These are phyloP conservation scores for rat (Rattus norvegicus) DNA, from an alignment of 2,113 vertebrate species.

Conservation along the genomic window DNA sequence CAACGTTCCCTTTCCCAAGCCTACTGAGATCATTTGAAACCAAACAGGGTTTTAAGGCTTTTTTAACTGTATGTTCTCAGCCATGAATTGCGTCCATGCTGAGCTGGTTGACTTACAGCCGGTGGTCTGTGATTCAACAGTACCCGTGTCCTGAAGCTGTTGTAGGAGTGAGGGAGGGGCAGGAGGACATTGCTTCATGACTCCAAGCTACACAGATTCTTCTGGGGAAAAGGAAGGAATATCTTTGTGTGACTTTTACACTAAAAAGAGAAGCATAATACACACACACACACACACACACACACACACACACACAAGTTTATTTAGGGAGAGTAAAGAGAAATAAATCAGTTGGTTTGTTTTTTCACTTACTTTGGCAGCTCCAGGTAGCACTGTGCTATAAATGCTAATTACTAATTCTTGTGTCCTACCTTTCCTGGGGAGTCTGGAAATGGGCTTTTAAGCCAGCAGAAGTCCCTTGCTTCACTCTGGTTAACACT, in stretches of 20 bases:
- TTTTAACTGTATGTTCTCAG: constrained; percentile 69
- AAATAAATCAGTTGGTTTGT: constrained; percentile 45
- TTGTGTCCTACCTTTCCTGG: constrained; percentile 41
- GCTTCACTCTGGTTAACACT: constrained; percentile 40
- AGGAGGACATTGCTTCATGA: neutral
- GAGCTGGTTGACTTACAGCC: constrained; percentile 50
- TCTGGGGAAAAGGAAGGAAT: constrained; percentile 34
- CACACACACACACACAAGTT: neutral
- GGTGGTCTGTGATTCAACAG: constrained; percentile 33
- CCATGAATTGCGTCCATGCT: constrained; percentile 58
- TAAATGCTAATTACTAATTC: constrained; percentile 52
- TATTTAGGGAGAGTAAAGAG: constrained; percentile 52
- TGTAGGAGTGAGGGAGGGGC: neutral
- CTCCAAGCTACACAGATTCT: constrained; percentile 15
- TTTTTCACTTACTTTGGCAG: constrained; percentile 36
- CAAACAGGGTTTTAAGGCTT: constrained; percentile 74
- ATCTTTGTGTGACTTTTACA: constrained; percentile 27
- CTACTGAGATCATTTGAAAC: constrained; percentile 72
- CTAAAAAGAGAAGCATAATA: constrained; percentile 16
- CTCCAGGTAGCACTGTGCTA: constrained; percentile 19
- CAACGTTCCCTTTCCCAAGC: constrained; percentile 83
- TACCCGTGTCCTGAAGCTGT: neutral
- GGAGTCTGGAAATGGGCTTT: constrained; percentile 12
- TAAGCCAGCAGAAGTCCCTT: constrained; percentile 32
- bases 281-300: too few species aligned